Evolutionary conservation across 2,888 invertebrate genomes (phyloP).

Genomic region (Caenorhabditis macrosperma): DNA sequence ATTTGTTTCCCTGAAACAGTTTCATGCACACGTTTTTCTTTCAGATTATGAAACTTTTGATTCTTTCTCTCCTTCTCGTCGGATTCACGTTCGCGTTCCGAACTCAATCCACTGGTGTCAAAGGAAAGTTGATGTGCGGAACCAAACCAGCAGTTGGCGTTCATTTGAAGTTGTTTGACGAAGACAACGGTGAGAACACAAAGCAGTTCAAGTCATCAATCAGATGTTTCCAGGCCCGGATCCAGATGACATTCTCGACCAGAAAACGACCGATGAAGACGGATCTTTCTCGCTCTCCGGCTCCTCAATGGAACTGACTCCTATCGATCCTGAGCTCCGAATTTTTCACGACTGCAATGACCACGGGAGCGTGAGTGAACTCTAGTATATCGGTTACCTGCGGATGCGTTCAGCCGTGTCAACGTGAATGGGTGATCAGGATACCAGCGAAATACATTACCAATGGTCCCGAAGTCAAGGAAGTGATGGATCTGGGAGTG

Average conservation of each 20-base stretch:
- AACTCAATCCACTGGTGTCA: conserved; percentile 72
- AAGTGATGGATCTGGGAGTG: conserved; percentile 70
- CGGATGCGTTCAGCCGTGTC: conserved; percentile 71
- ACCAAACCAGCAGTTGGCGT: conserved; percentile 70
- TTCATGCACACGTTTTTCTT: no score
- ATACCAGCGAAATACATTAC: conserved; percentile 78
- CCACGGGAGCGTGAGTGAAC: conserved; percentile 67
- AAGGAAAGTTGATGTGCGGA: conserved; percentile 75
- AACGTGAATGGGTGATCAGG: conserved; percentile 78
- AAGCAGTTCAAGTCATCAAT: neutral
- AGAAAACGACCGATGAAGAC: conserved; percentile 63
- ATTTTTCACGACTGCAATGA: conserved; percentile 79
- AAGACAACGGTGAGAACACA: conserved; percentile 72
- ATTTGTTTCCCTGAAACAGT: neutral
- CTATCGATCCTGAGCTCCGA: conserved; percentile 78
- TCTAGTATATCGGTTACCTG: neutral
- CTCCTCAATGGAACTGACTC: conserved; percentile 76
- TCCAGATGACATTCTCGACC: conserved; percentile 71
- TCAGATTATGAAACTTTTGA: conserved; percentile 37
- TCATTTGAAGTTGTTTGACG: conserved; percentile 75
- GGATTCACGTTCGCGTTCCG: conserved; percentile 58
- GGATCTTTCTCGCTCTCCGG: conserved; percentile 76
- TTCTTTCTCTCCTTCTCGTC: conserved; percentile 7
- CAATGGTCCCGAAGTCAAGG: conserved; percentile 57
- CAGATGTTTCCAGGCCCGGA: conserved; percentile 62